Percentiles rank a stretch among this genome's conserved stretches.
Conservation (phyloP, 2,797 vertebrate genomes). For the Muscicapa comitata region DNA sequence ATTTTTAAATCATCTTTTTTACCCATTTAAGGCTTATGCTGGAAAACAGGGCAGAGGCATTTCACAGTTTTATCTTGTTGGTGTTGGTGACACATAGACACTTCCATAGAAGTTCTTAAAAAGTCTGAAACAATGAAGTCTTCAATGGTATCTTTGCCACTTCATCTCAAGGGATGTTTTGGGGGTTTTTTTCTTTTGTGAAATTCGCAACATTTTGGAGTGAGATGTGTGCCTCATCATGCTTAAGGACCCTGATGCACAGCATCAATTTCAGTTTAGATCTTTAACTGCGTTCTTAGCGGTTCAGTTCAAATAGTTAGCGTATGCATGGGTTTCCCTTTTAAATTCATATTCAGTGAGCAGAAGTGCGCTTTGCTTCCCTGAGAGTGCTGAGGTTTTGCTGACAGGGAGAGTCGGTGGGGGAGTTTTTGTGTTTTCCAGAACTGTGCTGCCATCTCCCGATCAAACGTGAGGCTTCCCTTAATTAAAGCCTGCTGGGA, state of each 20-base stretch:
- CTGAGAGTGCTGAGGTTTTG: not conserved
- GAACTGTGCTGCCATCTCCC: conserved; percentile 55
- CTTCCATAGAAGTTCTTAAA: not conserved
- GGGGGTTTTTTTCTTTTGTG: not conserved
- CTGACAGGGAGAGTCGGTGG: accelerated
- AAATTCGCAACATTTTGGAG: not conserved
- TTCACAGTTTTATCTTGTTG: not conserved
- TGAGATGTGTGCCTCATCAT: too few species aligned
- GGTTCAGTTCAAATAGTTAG: not conserved
- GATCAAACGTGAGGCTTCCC: not conserved
- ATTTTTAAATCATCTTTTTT: not conserved
- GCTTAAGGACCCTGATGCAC: not conserved
- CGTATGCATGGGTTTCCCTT: accelerated
- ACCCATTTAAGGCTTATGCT: not conserved
- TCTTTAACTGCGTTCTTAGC: not conserved
- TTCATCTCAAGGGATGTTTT: not conserved
- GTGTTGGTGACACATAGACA: accelerated
- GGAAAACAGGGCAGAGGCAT: not conserved
- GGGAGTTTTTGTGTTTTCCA: not conserved
- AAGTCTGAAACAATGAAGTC: not conserved
- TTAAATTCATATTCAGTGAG: not conserved
- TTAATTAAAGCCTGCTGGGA: not conserved
- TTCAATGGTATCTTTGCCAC: not conserved
- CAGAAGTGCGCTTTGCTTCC: not conserved
- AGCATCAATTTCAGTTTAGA: not conserved